These are phyloP conservation scores for Pelmatolapia mariae DNA, from an alignment of 2,113 vertebrate species.

Conservation along the genomic window DNA sequence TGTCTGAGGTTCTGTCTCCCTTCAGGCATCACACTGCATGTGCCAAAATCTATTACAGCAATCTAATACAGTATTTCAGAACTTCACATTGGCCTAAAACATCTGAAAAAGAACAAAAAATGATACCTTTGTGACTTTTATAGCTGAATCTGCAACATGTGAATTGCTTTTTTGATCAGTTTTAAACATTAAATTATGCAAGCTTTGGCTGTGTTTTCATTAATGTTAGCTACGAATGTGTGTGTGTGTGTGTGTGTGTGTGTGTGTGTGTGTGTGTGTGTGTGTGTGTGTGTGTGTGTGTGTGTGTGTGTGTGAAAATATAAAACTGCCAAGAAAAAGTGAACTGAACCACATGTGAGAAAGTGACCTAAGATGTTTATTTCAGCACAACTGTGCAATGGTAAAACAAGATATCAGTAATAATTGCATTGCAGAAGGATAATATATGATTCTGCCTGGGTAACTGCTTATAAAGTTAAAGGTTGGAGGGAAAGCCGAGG, in stretches of 20 bases:
- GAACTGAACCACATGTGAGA: background rate
- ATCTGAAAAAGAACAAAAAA: background rate
- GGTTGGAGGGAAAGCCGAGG: background rate
- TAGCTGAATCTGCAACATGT: background rate
- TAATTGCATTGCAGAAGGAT: background rate
- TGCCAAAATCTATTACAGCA: conserved; percentile 34
- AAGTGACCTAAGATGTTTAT: background rate
- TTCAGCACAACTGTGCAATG: background rate
- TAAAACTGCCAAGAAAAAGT: background rate
- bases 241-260: background rate
- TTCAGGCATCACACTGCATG: conserved; percentile 7
- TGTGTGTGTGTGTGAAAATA: background rate
- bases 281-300: too few species aligned
- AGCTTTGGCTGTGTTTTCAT: background rate
- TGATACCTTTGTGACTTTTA: background rate
- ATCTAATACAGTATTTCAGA: conserved; percentile 21
- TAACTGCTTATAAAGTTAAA: background rate
- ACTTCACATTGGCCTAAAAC: background rate
- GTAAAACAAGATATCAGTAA: background rate
- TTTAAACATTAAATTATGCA: background rate
- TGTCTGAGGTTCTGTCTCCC: conserved; percentile 25
- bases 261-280: too few species aligned
- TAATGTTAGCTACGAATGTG: background rate
- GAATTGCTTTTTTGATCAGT: background rate
- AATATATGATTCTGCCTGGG: background rate